Conservation (phyloP, 2,888 invertebrate genomes). For the Spisula subtruncata region DNA sequence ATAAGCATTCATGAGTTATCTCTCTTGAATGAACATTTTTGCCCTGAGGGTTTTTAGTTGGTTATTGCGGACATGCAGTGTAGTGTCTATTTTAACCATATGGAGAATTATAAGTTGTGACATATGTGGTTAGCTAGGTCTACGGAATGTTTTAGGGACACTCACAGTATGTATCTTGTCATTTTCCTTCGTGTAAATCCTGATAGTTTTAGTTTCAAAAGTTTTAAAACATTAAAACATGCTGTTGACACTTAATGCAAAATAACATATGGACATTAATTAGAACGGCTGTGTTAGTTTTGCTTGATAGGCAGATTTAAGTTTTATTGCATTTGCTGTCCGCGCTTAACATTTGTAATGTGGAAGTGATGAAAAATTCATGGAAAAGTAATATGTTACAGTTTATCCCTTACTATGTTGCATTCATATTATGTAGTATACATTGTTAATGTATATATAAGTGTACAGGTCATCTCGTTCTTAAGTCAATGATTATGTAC, state of each 20-base stretch:
- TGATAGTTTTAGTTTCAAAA: background rate
- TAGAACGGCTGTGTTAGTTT: background rate
- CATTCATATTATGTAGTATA: background rate
- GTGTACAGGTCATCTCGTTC: background rate
- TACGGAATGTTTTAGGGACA: background rate
- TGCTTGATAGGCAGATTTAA: background rate
- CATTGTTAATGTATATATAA: background rate
- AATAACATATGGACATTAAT: background rate
- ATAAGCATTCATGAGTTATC: background rate
- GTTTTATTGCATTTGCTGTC: background rate
- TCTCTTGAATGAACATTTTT: constrained; percentile 21
- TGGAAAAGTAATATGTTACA: too few relatives aligned
- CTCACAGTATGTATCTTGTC: background rate
- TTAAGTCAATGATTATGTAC: background rate
- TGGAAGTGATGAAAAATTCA: too few relatives aligned
- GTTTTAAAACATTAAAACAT: background rate
- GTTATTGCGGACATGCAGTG: background rate
- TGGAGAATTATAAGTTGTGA: background rate
- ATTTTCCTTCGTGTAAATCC: background rate
- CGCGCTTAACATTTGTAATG: too few relatives aligned
- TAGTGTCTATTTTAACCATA: constrained; percentile 18
- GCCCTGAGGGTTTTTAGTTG: constrained; percentile 34
- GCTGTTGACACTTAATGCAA: background rate
- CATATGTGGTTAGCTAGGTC: constrained; percentile 12
- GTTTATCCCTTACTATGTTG: too few relatives aligned